Percentiles rank a stretch among this genome's conserved stretches.
phyloP scores from a whole-genome alignment of 2,888 invertebrate genomes.

The Tholera decimalis region DNA sequence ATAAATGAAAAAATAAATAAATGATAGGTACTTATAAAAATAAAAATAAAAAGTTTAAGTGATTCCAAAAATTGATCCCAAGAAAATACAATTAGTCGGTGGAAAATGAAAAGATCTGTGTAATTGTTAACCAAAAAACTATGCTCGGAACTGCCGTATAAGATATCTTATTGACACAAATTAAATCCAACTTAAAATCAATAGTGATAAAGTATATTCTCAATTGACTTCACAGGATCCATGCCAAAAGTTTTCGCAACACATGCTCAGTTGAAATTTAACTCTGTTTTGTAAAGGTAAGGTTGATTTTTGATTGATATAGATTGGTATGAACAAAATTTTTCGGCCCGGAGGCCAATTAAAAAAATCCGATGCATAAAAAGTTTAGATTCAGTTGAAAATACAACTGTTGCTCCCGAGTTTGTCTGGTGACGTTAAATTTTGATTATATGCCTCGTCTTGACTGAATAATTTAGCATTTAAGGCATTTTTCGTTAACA shows the following conservation, averaged over 20 bases:
- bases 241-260: slow-evolving; percentile 18
- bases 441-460: not conserved
- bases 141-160: not conserved
- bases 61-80: slow-evolving; percentile 58
- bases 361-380: slow-evolving; percentile 70
- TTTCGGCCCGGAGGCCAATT: slow-evolving; percentile 63
- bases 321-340: slow-evolving; percentile 43
- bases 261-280: not conserved
- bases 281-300: fast-evolving
- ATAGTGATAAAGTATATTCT: fast-evolving
- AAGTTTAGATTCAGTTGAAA: slow-evolving; percentile 46
- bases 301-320: slow-evolving; percentile 9
- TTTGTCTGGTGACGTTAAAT: slow-evolving; percentile 18
- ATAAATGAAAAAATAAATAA: slow-evolving; percentile 21
- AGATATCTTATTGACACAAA: slow-evolving; percentile 13
- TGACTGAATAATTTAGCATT: no score
- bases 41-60: slow-evolving; percentile 19
- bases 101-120: slow-evolving; percentile 56
- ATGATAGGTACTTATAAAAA: not conserved
- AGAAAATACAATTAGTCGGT: slow-evolving; percentile 60
- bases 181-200: not conserved
- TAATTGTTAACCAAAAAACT: slow-evolving; percentile 60
- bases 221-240: not conserved
- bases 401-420: slow-evolving; percentile 13
- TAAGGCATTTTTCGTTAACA: no score